Conservation (phyloP, 2,888 invertebrate species). For the Lepidochitona cinerea region DNA sequence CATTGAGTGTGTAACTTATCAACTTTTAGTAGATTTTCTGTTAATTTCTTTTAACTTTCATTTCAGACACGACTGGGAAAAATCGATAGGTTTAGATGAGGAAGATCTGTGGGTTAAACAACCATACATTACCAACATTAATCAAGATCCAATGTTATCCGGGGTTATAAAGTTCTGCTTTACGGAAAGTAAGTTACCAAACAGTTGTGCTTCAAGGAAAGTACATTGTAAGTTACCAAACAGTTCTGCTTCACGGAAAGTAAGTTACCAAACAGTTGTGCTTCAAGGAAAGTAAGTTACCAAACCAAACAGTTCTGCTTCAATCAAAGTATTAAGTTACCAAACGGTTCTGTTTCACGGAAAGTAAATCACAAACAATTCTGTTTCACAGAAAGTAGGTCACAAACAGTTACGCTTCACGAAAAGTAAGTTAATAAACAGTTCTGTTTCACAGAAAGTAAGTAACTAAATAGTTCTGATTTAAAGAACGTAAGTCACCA, state of each 20-base stretch:
- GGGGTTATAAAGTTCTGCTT: slow-evolving; percentile 52
- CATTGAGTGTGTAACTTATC: too few species aligned
- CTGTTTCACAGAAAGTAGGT: too few species aligned
- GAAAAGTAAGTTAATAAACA: slow-evolving; percentile 23
- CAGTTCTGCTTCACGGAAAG: slow-evolving; percentile 43
- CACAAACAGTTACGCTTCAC: slow-evolving; percentile 43
- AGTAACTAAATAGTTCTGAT: too few species aligned
- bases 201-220: too few species aligned
- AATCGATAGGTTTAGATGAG: slow-evolving; percentile 15
- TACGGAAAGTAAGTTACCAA: slow-evolving; percentile 29
- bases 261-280: slow-evolving; percentile 11
- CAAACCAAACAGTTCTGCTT: slow-evolving; percentile 48
- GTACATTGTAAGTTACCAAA: too few species aligned
- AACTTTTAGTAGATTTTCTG: too few species aligned
- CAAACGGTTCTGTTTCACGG: slow-evolving; percentile 18
- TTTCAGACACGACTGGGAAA: slow-evolving; percentile 50
- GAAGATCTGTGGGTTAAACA: slow-evolving; percentile 30
- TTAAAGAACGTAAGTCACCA: too few species aligned
- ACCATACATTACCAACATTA: slow-evolving; percentile 54
- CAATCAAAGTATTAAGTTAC: slow-evolving; percentile 32
- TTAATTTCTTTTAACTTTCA: too few species aligned
- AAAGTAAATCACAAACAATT: slow-evolving; percentile 26
- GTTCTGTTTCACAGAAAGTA: too few species aligned
- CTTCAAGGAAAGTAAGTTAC: too few species aligned
- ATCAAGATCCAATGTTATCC: slow-evolving; percentile 57